Evolutionary conservation across 2,888 invertebrate genomes (phyloP).

Genomic region (Aricia artaxerxes): DNA sequence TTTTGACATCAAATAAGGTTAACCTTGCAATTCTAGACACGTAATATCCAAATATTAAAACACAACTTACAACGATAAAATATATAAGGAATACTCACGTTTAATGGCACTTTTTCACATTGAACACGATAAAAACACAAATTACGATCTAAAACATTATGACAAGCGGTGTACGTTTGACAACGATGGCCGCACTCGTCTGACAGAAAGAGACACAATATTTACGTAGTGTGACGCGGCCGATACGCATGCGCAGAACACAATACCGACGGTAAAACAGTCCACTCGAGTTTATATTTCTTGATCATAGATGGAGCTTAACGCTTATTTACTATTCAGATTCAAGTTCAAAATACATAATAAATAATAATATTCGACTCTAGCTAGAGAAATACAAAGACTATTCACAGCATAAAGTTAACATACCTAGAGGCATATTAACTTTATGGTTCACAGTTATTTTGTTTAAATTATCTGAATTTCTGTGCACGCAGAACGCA

Average conservation of each 20-base stretch:
- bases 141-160: constrained; percentile 56
- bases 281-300: constrained; percentile 25
- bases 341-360: neutral
- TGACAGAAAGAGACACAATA: constrained; percentile 43
- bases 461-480: no score
- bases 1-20: constrained; percentile 24
- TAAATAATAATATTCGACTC: neutral
- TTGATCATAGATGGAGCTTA: constrained; percentile 40
- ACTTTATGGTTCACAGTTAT: no score
- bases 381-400: neutral
- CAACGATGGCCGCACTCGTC: constrained; percentile 53
- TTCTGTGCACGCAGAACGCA: no score
- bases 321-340: neutral
- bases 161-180: constrained; percentile 60
- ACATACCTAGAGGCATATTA: no score
- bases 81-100: constrained; percentile 55
- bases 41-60: constrained; percentile 33
- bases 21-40: neutral
- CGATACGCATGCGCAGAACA: constrained; percentile 62
- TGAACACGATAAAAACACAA: constrained; percentile 47
- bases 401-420: no score
- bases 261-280: constrained; percentile 56
- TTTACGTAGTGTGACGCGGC: constrained; percentile 60
- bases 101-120: constrained; percentile 44
- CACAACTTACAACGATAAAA: constrained; percentile 30